Conservation (phyloP, 2,888 invertebrate species). For the Troilus luridus region DNA sequence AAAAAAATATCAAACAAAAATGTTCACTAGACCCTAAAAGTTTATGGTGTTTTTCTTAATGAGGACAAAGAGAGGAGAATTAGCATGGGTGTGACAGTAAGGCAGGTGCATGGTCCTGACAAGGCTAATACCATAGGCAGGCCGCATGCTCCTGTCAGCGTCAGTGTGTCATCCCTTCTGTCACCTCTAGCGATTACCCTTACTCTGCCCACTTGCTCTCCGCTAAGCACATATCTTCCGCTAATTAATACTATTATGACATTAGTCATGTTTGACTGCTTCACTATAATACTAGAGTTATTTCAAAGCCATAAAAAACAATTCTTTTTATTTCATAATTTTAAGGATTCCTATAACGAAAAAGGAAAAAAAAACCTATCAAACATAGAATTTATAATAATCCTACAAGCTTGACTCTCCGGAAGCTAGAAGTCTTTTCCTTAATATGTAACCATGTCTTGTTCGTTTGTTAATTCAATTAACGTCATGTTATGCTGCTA, state of each 20-base stretch:
- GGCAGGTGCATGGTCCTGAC: background rate
- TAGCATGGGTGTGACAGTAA: background rate
- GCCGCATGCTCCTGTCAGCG: conserved; percentile 10
- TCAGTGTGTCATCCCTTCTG: background rate
- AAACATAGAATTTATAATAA: too few relatives aligned
- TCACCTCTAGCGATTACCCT: background rate
- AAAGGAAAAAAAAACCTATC: too few relatives aligned
- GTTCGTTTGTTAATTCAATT: too few relatives aligned
- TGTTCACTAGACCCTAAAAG: background rate
- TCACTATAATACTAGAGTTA: background rate
- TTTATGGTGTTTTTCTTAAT: background rate
- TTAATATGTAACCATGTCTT: too few relatives aligned
- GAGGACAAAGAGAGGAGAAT: background rate
- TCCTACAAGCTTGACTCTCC: too few relatives aligned
- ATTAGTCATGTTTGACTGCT: background rate
- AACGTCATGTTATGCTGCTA: too few relatives aligned
- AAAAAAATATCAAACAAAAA: background rate
- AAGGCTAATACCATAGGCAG: background rate
- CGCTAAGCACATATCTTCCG: background rate
- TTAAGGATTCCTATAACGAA: too few relatives aligned
- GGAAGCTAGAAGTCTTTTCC: too few relatives aligned
- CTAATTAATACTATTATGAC: background rate
- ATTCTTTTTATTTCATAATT: too few relatives aligned
- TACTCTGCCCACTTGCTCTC: background rate
- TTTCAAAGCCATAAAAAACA: background rate